Evolutionary conservation across 2,888 invertebrate species (phyloP), one percentile per base, ranked within the genome.

Genomic region (Troides aeacus): DNA sequence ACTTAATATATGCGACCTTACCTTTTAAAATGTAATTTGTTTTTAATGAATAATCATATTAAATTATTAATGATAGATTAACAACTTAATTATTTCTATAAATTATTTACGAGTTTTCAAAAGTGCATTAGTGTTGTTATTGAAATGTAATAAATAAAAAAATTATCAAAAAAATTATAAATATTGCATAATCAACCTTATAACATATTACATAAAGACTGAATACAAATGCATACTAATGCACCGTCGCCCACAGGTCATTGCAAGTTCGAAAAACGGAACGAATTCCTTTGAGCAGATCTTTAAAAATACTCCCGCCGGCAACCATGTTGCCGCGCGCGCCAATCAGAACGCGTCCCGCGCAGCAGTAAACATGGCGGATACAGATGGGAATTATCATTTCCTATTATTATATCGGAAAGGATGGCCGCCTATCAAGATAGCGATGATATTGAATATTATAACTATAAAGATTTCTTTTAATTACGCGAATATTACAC

Each of bases 261-360:
- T 74, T 73, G 72, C 68, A 73, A 69, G 72, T 75, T 73, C 72
- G 68, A 74, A 76, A 77, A 76, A 72, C 72, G 70, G 65, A 74
- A 75, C 76, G 73, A 72, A 76, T 76, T 75, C 73, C 72, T 72
- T 74, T 72, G 72, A 74, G 72, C 76, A 74, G 76, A 73, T 75
- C 79, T 77, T 77, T 78, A 78, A 79, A 78, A 79, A 79, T 78
- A 78, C 73, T 64, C 73, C 71, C 66, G 74, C 60, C 80, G 84
- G 84, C 87, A 81, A 86, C 92, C 92, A 92, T 92, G 80, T 91
- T 91, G 84, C 74, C 72, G 74, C 70, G 74, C 73, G 75, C 77
- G 77, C 92, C 92, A 92, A 92, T 92, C 84, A 86, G 80, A 79
- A 75, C 76, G 76, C 83, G 80, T 78, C 78, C 75, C 75, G 75